Base-by-base conservation (phyloP, 2,888 invertebrate species). In the Hypomecis punctinalis region DNA sequence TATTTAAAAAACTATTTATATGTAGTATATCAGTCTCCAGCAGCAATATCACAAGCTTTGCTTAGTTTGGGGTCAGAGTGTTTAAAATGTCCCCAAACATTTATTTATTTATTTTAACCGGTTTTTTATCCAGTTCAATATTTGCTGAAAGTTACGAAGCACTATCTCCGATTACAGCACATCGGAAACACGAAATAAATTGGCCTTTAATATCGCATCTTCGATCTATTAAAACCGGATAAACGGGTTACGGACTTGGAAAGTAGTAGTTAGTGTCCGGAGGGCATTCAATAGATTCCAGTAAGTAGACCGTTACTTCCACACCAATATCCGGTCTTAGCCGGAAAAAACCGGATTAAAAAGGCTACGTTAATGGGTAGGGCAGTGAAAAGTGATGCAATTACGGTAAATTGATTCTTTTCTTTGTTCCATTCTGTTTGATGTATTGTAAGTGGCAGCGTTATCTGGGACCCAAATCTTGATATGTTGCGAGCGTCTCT, bases 341-440 rank as follows among this genome's bases (percentile, higher is more conserved):
- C 79, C 83, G 83, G 84, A 82, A 88, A 89, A 88, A 86, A 86
- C 76, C 78, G 85, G 85, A 88, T 89, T 89, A 89, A 89, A 88
- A 86, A 85, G 86, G 86, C 83, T 85, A 82, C 84, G 82, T 86
- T 90, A 89, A 90, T 88, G 85, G 88, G 76, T 73, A 75, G 72
- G 73, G 75, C 79, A 68, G 86, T 86, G 89, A 90, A 86, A 88
- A 88, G 88, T 89, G 89, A 87, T 85, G 86, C 86, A 87, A 90
- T 91, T 90, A 91, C 83, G 58, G 73, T 73, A 82, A 83, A 84
- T 88, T 83, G 87, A 86, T 84, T 82, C 83, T 73, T 81, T 76
- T 79, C 82, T 86, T 88, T 88, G 83, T 86, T 85, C 82, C 82
- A 51, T 65, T 45, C 57, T 43, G 61, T 66, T 61, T 66, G 65